phyloP scores from a whole-genome alignment of 2,797 vertebrate genomes.

The Podarcis lilfordi region DNA sequence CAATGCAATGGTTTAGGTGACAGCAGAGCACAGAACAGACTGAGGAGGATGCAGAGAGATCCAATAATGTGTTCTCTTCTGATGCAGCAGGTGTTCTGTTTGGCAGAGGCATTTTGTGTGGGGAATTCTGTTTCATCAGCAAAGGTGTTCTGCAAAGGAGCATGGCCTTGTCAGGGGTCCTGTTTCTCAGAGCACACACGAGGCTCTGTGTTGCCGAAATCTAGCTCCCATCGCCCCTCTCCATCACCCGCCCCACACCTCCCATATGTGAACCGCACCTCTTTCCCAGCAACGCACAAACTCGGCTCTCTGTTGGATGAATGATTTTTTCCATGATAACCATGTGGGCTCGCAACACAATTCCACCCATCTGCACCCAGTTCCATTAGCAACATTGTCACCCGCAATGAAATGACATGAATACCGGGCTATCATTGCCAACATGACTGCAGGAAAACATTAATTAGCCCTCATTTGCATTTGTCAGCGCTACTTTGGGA shows the following conservation, averaged over 20 bases:
- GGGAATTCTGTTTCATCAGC: slow-evolving; percentile 2
- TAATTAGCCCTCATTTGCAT: slow-evolving; percentile 79
- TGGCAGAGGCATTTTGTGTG: slow-evolving; percentile 2
- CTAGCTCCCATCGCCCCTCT: background rate
- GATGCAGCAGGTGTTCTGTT: slow-evolving; percentile 12
- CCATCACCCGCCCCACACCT: slow-evolving; percentile 5
- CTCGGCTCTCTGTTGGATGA: slow-evolving; percentile 53
- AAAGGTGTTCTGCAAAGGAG: background rate
- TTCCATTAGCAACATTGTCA: slow-evolving; percentile 75
- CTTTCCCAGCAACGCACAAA: slow-evolving; percentile 30
- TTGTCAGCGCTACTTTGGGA: slow-evolving; percentile 69
- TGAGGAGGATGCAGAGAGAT: background rate
- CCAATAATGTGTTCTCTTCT: slow-evolving; percentile 22
- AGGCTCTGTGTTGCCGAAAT: background rate
- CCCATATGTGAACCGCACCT: slow-evolving; percentile 48
- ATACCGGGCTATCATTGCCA: slow-evolving; percentile 71
- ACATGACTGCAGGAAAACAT: slow-evolving; percentile 74
- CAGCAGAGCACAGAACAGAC: slow-evolving; percentile 8
- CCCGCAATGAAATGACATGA: slow-evolving; percentile 75
- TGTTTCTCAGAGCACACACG: background rate
- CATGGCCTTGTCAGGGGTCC: background rate
- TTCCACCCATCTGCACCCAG: slow-evolving; percentile 69
- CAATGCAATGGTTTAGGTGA: slow-evolving; percentile 2
- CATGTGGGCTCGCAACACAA: slow-evolving; percentile 58
- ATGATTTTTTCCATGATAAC: slow-evolving; percentile 56